phyloP scores from a whole-genome alignment of 2,797 vertebrate genomes.

The Mustela erminea region DNA sequence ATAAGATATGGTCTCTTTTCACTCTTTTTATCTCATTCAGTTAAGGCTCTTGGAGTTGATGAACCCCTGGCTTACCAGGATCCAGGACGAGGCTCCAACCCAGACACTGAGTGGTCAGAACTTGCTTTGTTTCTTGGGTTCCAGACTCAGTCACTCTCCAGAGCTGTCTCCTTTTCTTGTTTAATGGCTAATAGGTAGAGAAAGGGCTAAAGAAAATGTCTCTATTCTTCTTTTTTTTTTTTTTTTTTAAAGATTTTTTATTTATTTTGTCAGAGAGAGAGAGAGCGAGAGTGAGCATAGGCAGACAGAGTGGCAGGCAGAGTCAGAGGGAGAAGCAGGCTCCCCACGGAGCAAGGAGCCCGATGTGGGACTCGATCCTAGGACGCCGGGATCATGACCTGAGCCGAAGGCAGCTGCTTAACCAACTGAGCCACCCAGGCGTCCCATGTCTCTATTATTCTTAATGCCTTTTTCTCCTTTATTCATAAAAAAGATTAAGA shows the following conservation, averaged over 20 bases:
- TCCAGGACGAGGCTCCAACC: neutral
- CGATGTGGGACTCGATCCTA: no score
- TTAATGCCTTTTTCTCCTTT: neutral
- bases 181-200: neutral
- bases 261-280: no score
- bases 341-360: no score
- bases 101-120: no score
- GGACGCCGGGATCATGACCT: no score
- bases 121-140: neutral
- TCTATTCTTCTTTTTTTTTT: neutral
- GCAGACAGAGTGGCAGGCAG: no score
- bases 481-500: neutral
- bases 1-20: neutral
- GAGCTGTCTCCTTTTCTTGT: neutral
- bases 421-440: no score
- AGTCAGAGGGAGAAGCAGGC: no score
- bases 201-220: neutral
- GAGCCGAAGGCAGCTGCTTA: no score
- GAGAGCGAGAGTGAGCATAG: no score
- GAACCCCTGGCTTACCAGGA: neutral
- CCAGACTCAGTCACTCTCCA: neutral
- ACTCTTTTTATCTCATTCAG: neutral
- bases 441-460: neutral
- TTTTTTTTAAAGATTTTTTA: no score
- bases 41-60: neutral